These are phyloP conservation scores for Cossypha caffra DNA, from an alignment of 2,797 vertebrate species.

Conservation along the genomic window DNA sequence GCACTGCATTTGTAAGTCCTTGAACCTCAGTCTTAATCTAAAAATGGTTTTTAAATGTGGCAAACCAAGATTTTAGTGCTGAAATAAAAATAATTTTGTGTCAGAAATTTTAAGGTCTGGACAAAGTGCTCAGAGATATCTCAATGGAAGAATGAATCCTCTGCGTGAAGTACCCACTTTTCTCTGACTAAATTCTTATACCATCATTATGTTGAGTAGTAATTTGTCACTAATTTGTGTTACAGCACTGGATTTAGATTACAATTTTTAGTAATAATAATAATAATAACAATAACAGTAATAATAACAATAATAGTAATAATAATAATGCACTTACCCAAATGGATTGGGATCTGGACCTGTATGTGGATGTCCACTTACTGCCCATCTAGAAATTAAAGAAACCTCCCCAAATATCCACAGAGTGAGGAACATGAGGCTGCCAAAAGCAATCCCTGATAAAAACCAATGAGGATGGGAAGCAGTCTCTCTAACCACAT, in stretches of 20 bases:
- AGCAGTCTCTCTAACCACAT: not conserved
- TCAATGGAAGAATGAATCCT: not conserved
- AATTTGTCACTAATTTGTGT: not conserved
- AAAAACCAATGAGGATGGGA: slow-evolving; percentile 35
- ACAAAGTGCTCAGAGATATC: not conserved
- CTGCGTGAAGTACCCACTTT: not conserved
- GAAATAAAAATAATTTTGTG: not conserved
- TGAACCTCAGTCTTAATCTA: not conserved
- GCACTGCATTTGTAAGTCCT: not conserved
- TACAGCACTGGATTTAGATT: not conserved
- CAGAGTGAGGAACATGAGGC: slow-evolving; percentile 72
- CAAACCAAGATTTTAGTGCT: not conserved
- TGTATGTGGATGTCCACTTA: slow-evolving; percentile 74
- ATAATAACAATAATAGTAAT: no score
- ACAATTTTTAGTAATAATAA: not conserved
- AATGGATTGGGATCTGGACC: slow-evolving; percentile 79
- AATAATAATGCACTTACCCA: slow-evolving; percentile 62
- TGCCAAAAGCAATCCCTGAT: slow-evolving; percentile 73
- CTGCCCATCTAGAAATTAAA: slow-evolving; percentile 77
- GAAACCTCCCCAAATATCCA: slow-evolving; percentile 81
- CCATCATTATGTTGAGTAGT: not conserved
- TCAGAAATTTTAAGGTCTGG: not conserved
- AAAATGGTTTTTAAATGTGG: not conserved
- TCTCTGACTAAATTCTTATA: not conserved
- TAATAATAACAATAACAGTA: not conserved